A percentile compares a stretch with the other conserved stretches of the same genome.
These are phyloP conservation scores for Meandrusa payeni DNA, from an alignment of 2,888 invertebrate genomes.

Conservation along the genomic window DNA sequence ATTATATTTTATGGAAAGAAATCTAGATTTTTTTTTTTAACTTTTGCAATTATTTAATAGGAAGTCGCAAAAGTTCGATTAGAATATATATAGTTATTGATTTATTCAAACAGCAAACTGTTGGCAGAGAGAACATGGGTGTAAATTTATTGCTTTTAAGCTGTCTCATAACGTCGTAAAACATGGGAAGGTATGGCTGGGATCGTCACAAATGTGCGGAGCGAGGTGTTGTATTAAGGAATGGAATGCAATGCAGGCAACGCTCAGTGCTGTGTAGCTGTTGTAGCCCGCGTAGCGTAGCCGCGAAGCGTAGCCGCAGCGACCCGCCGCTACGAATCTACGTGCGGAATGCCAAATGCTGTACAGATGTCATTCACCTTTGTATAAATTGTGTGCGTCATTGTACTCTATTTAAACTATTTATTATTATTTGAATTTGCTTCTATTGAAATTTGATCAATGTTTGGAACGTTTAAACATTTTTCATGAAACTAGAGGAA, in stretches of 20 bases:
- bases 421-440: no score
- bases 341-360: constrained; percentile 61
- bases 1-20: no score
- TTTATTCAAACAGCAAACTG: neutral
- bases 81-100: no score
- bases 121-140: neutral
- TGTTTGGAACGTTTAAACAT: no score
- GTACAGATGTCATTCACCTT: constrained; percentile 52
- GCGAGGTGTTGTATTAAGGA: constrained; percentile 52
- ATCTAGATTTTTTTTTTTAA: no score
- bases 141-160: constrained; percentile 2
- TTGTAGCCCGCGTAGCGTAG: no score
- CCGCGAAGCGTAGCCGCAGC: constrained; percentile 15
- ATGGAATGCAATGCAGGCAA: constrained; percentile 32
- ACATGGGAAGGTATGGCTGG: constrained; percentile 6
- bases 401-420: no score
- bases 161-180: constrained; percentile 2
- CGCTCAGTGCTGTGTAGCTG: constrained; percentile 41
- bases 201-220: constrained; percentile 14
- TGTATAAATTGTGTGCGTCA: constrained; percentile 36
- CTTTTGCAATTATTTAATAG: no score
- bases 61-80: no score
- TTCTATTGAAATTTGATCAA: no score
- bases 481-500: no score
- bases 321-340: constrained; percentile 50